Conservation (phyloP, 2,888 invertebrate species). For the Dendrolimus pini region DNA sequence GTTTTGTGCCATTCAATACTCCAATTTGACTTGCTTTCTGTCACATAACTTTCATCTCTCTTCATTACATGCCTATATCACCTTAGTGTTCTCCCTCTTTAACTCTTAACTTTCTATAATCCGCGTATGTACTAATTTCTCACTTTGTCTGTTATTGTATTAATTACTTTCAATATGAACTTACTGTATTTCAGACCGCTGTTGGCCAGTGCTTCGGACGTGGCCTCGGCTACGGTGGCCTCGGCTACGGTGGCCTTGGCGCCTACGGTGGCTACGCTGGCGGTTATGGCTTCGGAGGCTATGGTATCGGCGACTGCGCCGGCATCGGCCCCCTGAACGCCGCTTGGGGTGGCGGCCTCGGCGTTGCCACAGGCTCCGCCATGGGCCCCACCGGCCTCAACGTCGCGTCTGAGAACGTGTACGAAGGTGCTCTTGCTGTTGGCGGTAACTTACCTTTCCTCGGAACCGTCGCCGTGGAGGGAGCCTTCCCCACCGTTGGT, state of each 20-base stretch:
- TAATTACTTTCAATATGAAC: too few relatives aligned
- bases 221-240: not conserved
- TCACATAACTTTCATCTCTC: too few relatives aligned
- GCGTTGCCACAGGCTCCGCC: constrained; percentile 6
- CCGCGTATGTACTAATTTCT: too few relatives aligned
- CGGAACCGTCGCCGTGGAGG: constrained; percentile 24
- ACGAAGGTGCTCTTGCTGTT: not conserved
- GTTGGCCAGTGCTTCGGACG: constrained; percentile 11
- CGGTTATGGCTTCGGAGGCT: not conserved
- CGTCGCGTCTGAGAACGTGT: constrained; percentile 10
- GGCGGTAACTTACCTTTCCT: constrained; percentile 20
- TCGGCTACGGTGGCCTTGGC: constrained; percentile 2
- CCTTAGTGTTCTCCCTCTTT: too few relatives aligned
- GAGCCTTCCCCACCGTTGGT: constrained; percentile 22
- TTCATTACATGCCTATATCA: too few relatives aligned
- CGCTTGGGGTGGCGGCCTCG: not conserved
- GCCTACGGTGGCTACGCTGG: constrained; percentile 2
- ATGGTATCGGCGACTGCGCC: not conserved
- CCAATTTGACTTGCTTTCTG: too few relatives aligned
- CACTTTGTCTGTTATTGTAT: too few relatives aligned
- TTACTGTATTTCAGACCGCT: constrained; percentile 8
- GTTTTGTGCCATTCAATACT: too few relatives aligned
- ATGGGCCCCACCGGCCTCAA: constrained; percentile 14
- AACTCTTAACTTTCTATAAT: too few relatives aligned
- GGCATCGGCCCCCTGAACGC: not conserved